Evolutionary conservation across 2,113 vertebrate species (phyloP), one percentile per base, ranked within the genome.

Genomic region (Strix uralensis): DNA sequence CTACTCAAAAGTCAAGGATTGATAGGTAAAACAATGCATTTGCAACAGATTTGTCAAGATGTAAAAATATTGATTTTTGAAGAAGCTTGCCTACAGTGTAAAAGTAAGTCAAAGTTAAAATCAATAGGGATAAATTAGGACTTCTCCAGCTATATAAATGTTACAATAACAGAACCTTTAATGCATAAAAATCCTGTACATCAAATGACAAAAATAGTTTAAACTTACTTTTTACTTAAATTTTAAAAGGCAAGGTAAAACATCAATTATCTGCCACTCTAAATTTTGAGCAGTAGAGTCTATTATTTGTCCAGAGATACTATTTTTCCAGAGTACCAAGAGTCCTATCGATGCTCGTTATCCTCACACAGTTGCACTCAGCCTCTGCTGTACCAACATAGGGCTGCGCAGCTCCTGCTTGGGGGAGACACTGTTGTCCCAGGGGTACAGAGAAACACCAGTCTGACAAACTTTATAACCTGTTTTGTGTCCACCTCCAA

Each of bases 61-160:
- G 29, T 61, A 86, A 78, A 95, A 91, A 59, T 38, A 97, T 70
- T 65, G 88, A 97, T 97, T 96, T 88, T 87, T 81, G 75, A 92
- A 94, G 90, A 81, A 84, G 70, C 42, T 96, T 82, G 57, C 57
- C 71, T 21, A 57, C 51, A 51, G 44, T n/a, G 44, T 71, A 85
- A 80, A 83, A 91, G 49, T 30, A 82, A 86, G 47, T n/a, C 51
- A 84, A 88, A 90, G 59, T 90, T 94, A 86, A 93, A 97, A 97
- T 98, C 97, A 92, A 96, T 95, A 92, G 8, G 29, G 65, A 81
- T 84, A 95, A 90, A 92, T 91, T 51, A 85, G 66, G 87, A 67
- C 57, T 84, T 87, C 69, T 90, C 52, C 21, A 32, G 57, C 38
- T 92, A 51, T 77, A 57, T 67, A 86, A 85, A 88, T n/a, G 11